A percentile compares a stretch with the other conserved stretches of the same genome.
These are phyloP conservation scores for Agrochola litura DNA, from an alignment of 2,888 invertebrate genomes.

Conservation along the genomic window DNA sequence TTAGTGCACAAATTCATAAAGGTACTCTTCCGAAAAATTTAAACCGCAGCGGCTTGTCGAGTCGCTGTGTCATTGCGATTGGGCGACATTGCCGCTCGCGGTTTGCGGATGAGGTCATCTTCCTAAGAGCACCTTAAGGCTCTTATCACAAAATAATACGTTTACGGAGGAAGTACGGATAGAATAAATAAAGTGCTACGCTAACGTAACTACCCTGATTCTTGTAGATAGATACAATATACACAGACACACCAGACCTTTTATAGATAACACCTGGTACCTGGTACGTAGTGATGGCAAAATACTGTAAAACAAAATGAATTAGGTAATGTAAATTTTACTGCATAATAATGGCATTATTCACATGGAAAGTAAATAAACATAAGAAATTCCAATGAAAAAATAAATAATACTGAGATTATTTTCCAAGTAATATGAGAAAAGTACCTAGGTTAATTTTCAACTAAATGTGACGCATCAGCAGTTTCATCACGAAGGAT, in stretches of 20 bases:
- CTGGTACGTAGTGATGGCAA: neutral
- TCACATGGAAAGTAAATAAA: neutral
- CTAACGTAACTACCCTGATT: neutral
- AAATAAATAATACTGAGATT: neutral
- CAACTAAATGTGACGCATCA: constrained; percentile 10
- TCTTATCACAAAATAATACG: neutral
- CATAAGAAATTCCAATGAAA: neutral
- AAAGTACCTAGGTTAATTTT: neutral
- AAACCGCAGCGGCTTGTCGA: neutral
- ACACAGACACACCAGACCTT: neutral
- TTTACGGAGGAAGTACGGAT: neutral
- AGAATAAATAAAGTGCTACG: neutral
- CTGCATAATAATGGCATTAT: neutral
- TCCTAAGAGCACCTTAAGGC: neutral
- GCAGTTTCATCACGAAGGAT: constrained; percentile 40
- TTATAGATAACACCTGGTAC: neutral
- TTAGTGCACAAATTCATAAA: neutral
- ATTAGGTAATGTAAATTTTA: neutral
- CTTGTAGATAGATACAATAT: neutral
- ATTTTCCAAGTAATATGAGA: neutral
- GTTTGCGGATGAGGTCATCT: neutral
- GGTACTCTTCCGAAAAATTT: neutral
- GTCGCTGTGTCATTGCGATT: neutral
- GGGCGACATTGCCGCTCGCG: neutral
- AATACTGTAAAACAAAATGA: neutral